Base-by-base conservation (phyloP, 2,888 invertebrate genomes). In the Cacoxenus indagator region DNA sequence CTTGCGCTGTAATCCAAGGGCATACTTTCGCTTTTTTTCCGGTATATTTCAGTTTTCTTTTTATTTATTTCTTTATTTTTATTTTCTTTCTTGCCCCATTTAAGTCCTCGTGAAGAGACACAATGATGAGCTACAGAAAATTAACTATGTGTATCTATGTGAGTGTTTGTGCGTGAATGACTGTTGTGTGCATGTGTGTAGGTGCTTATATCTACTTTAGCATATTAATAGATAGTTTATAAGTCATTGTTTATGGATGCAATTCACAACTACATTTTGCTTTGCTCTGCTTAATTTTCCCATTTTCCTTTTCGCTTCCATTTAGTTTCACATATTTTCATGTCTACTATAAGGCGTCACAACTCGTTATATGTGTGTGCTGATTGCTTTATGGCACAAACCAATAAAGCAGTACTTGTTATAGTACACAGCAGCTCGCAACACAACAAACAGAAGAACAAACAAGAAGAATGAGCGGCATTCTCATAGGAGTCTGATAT, bases 401-500 rank as follows among this genome's bases (percentile, higher is more conserved):
- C 55, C 31, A 31, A 31, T 31, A 31, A 31, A 9, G 9, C 31
- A 31, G n/a, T n/a, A n/a, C n/a, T n/a, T n/a, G n/a, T n/a, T n/a
- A n/a, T n/a, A n/a, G n/a, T n/a, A n/a, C n/a, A n/a, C n/a, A n/a
- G n/a, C n/a, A n/a, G n/a, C n/a, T n/a, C n/a, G n/a, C n/a, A n/a
- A n/a, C n/a, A n/a, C n/a, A n/a, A n/a, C n/a, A n/a, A n/a, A n/a
- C 4, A 31, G 31, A 4, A 31, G 31, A 31, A 9, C 31, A 17
- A 17, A 14, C 48, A 48, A 48, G n/a, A 8, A 48, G 17, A 14
- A 48, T 11, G 48, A 17, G 31, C 19, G 26, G 37, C 59, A 61
- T 19, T 61, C 59, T 61, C 59, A 26, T 8, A 61, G 43, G 59
- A 61, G 19, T 26, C 1, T 61, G 59, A 61, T 37, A 37, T 31